Evolutionary conservation across 2,797 vertebrate species (phyloP), one percentile per base, ranked within the genome.

Genomic region (Cossypha heuglini): DNA sequence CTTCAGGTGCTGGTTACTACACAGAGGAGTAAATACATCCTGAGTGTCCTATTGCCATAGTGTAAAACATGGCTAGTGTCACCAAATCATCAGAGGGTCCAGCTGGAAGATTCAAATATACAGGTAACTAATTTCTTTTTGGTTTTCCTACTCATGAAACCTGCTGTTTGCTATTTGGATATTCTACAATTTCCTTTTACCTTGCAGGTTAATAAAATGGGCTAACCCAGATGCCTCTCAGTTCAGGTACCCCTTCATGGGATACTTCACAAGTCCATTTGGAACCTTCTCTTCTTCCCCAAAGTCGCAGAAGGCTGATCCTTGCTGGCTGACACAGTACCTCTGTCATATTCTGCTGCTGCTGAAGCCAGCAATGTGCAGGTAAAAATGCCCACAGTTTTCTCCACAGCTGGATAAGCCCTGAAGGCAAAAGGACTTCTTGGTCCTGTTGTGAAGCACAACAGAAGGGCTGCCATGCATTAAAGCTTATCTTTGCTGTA

Each of bases 1-100:
- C 25, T 76, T 58, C 4, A 9, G 42, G 11, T 22, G 24, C 37
- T 63, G 21, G 21, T 49, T 79, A 28, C 14, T 0, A 0, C 25
- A 16, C 1, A 14, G 31, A 58, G 42, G 16, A 62, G 7, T 14
- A 16, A 89, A 61, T 33, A 49, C 13, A 31, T 15, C 2, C 1
- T 67, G 28, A 57, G 54, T 10, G 13, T 21, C 59, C 29, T 40
- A 16, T 33, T 40, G 25, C 33, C 3, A 1, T 22, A 33, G n/a
- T 3, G 3, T 51, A 79, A 91, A 76, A 63, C 68, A 77, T 1
- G 5, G 20, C 37, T n/a, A 31, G 11, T n/a, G 22, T 48, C 29
- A 49, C 42, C 54, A 42, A 74, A 76, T 13, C 40, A 49, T 5
- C 35, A 38, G 18, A 73, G 17, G 24, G 4, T 37, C 29, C 52